phyloP scores from a whole-genome alignment of 2,797 vertebrate species.

The Sternarchorhynchus goeldii region DNA sequence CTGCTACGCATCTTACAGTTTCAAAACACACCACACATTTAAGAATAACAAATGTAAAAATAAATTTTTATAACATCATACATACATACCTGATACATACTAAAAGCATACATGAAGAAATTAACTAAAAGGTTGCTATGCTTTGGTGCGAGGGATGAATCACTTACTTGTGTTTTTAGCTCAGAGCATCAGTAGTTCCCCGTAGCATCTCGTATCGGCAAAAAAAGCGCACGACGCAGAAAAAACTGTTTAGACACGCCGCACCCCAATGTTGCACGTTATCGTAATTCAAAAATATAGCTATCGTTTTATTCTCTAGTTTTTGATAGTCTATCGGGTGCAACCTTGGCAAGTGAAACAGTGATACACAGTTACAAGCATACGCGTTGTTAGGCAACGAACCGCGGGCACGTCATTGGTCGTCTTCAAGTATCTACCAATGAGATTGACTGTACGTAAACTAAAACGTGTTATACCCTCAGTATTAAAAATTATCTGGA shows the following conservation, averaged over 20 bases:
- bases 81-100: not conserved
- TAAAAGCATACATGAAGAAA: not conserved
- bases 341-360: constrained; percentile 1
- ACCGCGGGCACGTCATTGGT: constrained; percentile 56
- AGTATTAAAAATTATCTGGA: too few species aligned
- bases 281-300: not conserved
- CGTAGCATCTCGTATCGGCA: constrained; percentile 1
- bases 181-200: not conserved
- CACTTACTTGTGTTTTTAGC: constrained; percentile 25
- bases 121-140: too few species aligned
- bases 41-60: not conserved
- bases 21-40: not conserved
- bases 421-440: constrained; percentile 17
- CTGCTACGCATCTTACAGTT: constrained; percentile 16
- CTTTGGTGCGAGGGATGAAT: not conserved
- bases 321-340: not conserved
- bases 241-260: not conserved
- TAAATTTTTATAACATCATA: not conserved
- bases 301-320: not conserved
- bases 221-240: not conserved
- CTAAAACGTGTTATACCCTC: not conserved
- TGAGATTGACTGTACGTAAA: not conserved
- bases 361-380: constrained; percentile 61
- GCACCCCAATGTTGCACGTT: not conserved
- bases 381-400: constrained; percentile 71